These are phyloP conservation scores for Philopotamus ludificatus DNA, from an alignment of 1,140 invertebrate genomes.

Conservation along the genomic window DNA sequence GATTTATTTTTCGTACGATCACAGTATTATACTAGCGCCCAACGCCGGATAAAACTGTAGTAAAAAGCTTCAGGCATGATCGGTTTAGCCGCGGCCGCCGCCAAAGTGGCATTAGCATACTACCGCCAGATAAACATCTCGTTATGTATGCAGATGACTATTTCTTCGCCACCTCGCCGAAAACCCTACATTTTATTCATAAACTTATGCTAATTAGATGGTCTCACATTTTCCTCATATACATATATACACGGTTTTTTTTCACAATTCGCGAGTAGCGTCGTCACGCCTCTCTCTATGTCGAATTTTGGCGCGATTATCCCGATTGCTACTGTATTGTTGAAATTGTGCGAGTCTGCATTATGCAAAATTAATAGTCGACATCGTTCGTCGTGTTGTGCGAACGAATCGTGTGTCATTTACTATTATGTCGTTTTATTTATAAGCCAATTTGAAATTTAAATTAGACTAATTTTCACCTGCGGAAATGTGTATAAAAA, in stretches of 20 bases:
- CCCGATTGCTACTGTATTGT: background rate
- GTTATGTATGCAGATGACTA: background rate
- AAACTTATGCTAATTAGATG: background rate
- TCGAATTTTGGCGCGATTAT: background rate
- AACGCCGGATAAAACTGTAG: too few relatives aligned
- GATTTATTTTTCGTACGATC: too few relatives aligned
- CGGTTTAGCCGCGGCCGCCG: background rate
- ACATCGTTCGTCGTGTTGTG: background rate
- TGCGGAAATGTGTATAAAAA: too few relatives aligned
- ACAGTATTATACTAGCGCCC: too few relatives aligned
- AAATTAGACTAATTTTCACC: too few relatives aligned
- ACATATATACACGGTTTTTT: background rate
- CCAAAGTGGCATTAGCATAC: background rate
- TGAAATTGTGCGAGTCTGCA: background rate
- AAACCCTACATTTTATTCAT: background rate
- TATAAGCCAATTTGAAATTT: too few relatives aligned
- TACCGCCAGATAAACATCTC: background rate
- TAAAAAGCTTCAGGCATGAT: background rate
- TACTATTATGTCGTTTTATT: too few relatives aligned
- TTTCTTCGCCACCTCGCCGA: background rate
- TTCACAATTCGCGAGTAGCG: background rate
- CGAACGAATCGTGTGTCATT: too few relatives aligned
- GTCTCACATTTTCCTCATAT: background rate
- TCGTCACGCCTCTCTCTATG: background rate
- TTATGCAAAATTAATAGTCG: background rate